Conservation (phyloP, 2,888 invertebrate genomes). For the Drosophila recens region DNA sequence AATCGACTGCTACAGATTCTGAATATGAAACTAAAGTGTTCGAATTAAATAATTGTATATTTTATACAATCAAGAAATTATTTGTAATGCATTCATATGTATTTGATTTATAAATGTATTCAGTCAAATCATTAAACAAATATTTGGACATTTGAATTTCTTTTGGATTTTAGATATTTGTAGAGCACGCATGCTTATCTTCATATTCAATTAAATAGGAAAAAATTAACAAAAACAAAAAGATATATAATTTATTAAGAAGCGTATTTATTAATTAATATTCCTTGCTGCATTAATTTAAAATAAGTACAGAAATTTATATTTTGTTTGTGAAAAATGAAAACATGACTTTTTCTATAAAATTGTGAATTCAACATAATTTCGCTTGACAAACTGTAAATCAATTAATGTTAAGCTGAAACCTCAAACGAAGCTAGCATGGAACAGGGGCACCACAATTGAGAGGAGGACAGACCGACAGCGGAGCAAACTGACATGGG, state of each 20-base stretch:
- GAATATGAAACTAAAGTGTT: too few relatives aligned
- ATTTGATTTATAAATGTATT: too few relatives aligned
- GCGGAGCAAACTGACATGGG: neutral
- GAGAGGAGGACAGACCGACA: neutral
- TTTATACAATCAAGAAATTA: too few relatives aligned
- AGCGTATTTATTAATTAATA: neutral
- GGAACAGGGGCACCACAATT: neutral
- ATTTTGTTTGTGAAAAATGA: neutral
- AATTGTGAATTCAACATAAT: slow-evolving; percentile 35
- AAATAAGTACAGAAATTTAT: neutral
- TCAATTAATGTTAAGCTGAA: slow-evolving; percentile 60
- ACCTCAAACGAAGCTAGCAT: neutral
- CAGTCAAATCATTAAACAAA: too few relatives aligned
- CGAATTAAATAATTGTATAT: too few relatives aligned
- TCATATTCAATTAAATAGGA: neutral
- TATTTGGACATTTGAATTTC: too few relatives aligned
- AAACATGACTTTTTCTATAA: neutral
- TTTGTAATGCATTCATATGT: too few relatives aligned
- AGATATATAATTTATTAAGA: neutral
- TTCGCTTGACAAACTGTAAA: slow-evolving; percentile 61
- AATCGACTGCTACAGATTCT: too few relatives aligned
- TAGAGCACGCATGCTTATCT: too few relatives aligned
- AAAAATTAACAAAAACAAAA: neutral
- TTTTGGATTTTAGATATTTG: too few relatives aligned
- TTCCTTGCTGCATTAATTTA: neutral